Evolutionary conservation across 2,113 vertebrate genomes (phyloP).

Genomic region (Eulacestoma nigropectus): DNA sequence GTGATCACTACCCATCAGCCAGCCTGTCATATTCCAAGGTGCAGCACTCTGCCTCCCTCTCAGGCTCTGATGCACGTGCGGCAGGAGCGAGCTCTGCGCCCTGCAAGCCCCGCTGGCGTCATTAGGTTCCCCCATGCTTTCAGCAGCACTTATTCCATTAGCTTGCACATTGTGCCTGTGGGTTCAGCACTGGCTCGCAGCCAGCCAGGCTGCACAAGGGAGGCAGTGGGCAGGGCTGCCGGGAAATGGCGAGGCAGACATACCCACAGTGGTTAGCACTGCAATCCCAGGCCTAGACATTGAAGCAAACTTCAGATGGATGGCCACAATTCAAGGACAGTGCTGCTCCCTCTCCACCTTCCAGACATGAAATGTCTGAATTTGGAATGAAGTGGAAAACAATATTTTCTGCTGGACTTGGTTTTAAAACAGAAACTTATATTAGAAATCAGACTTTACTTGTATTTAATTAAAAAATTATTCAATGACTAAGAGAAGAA

Average conservation of each 20-base stretch:
- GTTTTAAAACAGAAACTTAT: not conserved
- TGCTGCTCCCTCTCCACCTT: not conserved
- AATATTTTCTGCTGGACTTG: not conserved
- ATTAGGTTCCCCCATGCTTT: not conserved
- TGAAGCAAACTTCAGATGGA: not conserved
- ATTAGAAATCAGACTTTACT: accelerated
- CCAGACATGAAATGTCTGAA: accelerated
- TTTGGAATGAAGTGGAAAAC: accelerated
- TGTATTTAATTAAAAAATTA: not conserved
- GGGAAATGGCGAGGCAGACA: not conserved
- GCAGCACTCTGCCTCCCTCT: not conserved
- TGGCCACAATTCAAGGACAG: accelerated
- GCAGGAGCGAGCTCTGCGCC: not conserved
- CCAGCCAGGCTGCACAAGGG: not conserved
- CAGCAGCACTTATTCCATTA: not conserved
- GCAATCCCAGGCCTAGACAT: no score
- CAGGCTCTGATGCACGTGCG: accelerated
- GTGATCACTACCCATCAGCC: accelerated
- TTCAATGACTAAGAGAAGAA: not conserved
- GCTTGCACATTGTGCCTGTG: accelerated
- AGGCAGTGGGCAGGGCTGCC: not conserved
- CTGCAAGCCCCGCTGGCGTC: accelerated
- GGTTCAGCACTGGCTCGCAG: not conserved
- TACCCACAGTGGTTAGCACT: not conserved
- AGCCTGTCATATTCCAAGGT: not conserved